Percentiles rank a stretch among this genome's conserved stretches.
These are phyloP conservation scores for Poeciliopsis turrubarensis DNA, from an alignment of 2,113 vertebrate species.

Conservation along the genomic window DNA sequence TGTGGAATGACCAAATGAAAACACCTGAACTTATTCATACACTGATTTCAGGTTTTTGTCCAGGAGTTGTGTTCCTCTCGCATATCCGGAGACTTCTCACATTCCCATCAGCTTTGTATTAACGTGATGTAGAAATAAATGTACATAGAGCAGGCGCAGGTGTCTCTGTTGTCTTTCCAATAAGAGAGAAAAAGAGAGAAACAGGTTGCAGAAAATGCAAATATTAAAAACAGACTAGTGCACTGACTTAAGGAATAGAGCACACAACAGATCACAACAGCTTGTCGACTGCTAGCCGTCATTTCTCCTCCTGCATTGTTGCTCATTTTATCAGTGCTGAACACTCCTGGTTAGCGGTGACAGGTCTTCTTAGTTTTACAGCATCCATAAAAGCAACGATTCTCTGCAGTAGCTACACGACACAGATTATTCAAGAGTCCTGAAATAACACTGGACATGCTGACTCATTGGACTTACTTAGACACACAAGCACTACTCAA, in stretches of 20 bases:
- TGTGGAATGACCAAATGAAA: conserved; percentile 65
- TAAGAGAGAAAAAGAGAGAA: conserved; percentile 26
- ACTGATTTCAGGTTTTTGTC: conserved; percentile 51
- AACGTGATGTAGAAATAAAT: conserved; percentile 70
- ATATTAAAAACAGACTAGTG: background rate
- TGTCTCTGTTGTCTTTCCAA: conserved; percentile 54
- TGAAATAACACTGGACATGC: conserved; percentile 5
- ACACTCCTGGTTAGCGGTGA: background rate
- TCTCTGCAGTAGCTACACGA: background rate
- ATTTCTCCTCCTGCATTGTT: background rate
- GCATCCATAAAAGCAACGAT: background rate
- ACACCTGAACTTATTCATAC: conserved; percentile 57
- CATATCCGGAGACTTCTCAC: conserved; percentile 54
- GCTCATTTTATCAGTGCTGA: background rate
- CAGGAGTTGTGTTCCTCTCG: conserved; percentile 43
- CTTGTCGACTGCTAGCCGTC: background rate
- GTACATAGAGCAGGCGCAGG: conserved; percentile 65
- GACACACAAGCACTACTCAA: background rate
- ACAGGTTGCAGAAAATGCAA: conserved; percentile 19
- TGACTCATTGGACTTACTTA: background rate
- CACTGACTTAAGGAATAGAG: conserved; percentile 3
- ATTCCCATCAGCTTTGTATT: conserved; percentile 58
- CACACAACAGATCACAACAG: conserved; percentile 13
- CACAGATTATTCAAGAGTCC: conserved; percentile 3
- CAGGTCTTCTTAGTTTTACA: background rate